A percentile compares a stretch with the other conserved stretches of the same genome.
Conservation (phyloP, 2,888 invertebrate genomes). For the Chrysolina americana region DNA sequence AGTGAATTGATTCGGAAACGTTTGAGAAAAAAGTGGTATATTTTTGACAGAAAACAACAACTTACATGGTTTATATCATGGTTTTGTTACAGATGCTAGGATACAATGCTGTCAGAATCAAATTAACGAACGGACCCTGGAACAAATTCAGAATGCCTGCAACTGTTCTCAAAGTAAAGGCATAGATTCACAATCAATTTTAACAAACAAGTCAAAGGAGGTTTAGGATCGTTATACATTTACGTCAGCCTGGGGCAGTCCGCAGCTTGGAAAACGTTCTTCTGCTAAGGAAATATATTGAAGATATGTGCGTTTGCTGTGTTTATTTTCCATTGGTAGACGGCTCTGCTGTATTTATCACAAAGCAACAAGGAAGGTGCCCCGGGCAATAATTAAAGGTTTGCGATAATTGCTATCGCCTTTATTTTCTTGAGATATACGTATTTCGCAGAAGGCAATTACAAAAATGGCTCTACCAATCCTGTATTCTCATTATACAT, state of each 20-base stretch:
- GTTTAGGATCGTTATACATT: conserved; percentile 10
- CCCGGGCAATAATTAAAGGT: conserved; percentile 63
- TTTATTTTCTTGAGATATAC: conserved; percentile 55
- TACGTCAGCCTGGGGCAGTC: background rate
- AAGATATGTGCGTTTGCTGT: conserved; percentile 52
- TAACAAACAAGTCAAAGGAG: conserved; percentile 17
- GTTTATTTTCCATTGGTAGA: conserved; percentile 55
- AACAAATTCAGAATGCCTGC: background rate
- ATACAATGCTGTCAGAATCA: no score
- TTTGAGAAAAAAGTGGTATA: no score
- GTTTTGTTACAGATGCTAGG: no score
- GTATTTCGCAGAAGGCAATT: conserved; percentile 57
- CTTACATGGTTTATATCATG: no score
- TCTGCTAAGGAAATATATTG: conserved; percentile 46
- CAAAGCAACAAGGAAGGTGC: conserved; percentile 52
- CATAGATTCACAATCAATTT: background rate
- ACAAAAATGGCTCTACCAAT: conserved; percentile 55
- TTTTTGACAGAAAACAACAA: no score
- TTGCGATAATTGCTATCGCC: conserved; percentile 61
- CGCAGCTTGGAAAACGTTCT: conserved; percentile 32
- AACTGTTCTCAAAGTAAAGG: background rate
- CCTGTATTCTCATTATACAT: conserved; percentile 47
- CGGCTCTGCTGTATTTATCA: conserved; percentile 51
- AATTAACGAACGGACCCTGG: no score
- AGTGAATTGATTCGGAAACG: no score